These are phyloP conservation scores for Siniperca obscura DNA, from an alignment of 2,797 vertebrate genomes.

Conservation along the genomic window DNA sequence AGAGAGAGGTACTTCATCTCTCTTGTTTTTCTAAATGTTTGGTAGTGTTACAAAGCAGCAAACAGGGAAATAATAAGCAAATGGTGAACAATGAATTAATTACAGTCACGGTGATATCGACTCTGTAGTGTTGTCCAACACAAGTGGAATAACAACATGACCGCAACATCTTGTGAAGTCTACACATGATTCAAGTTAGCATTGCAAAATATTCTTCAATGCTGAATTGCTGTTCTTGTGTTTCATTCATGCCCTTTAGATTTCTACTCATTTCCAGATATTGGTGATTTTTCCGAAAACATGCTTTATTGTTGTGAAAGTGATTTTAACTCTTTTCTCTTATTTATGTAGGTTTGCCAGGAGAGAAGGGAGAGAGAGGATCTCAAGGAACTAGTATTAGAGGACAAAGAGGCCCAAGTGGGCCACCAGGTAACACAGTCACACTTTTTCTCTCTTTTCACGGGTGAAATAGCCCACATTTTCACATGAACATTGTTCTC, in stretches of 20 bases:
- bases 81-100: background rate
- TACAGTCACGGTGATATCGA: background rate
- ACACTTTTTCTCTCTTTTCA: background rate
- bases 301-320: background rate
- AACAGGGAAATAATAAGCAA: conserved; percentile 1
- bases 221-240: background rate
- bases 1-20: conserved; percentile 89
- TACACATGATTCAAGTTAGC: conserved; percentile 23
- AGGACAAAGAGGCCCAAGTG: conserved; percentile 91
- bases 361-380: conserved; percentile 97
- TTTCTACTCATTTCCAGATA: background rate
- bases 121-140: background rate
- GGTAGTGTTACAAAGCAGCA: background rate
- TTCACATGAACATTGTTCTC: conserved; percentile 33
- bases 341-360: conserved; percentile 86
- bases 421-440: conserved; percentile 90
- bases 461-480: background rate
- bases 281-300: background rate
- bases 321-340: conserved; percentile 33
- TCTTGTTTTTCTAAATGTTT: background rate
- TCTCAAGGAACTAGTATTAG: conserved; percentile 85
- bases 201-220: background rate
- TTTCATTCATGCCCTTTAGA: conserved; percentile 13
- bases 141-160: conserved; percentile 12
- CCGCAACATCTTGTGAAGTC: background rate